Conservation (phyloP, 2,113 vertebrate genomes). For the Zootoca vivipara region DNA sequence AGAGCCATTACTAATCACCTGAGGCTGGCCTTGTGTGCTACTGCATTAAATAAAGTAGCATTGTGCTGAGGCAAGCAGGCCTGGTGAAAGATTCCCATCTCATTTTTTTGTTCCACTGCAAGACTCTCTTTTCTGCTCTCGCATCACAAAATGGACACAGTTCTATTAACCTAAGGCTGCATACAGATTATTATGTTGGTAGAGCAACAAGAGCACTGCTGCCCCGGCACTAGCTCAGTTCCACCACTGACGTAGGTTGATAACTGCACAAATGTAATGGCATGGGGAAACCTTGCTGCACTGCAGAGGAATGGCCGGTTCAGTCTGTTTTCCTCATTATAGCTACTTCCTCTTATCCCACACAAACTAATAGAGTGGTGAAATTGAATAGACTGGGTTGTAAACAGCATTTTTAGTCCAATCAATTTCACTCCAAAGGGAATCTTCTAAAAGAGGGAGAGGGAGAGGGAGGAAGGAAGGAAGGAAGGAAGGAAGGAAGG, state of each 20-base stretch:
- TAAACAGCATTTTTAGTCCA: neutral
- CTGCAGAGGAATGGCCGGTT: too few species aligned
- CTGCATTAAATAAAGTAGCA: neutral
- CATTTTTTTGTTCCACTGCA: neutral
- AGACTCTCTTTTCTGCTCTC: neutral
- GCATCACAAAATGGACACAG: neutral
- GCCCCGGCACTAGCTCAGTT: too few species aligned
- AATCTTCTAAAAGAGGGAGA: neutral
- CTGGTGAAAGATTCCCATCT: neutral
- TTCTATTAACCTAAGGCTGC: neutral
- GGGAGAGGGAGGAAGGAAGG: too few species aligned
- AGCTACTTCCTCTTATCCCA: neutral
- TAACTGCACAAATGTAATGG: neutral
- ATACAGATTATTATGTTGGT: neutral
- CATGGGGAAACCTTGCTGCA: neutral
- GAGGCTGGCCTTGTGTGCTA: neutral
- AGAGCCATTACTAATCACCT: neutral
- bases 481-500: neutral
- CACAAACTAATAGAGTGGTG: neutral
- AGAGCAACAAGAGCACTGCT: neutral
- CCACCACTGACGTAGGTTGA: neutral
- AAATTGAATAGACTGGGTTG: neutral
- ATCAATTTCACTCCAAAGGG: neutral
- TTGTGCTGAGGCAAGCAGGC: neutral
- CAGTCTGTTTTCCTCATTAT: neutral